These are phyloP conservation scores for Aspidiotus destructor DNA, from an alignment of 2,888 invertebrate species.

Conservation along the genomic window DNA sequence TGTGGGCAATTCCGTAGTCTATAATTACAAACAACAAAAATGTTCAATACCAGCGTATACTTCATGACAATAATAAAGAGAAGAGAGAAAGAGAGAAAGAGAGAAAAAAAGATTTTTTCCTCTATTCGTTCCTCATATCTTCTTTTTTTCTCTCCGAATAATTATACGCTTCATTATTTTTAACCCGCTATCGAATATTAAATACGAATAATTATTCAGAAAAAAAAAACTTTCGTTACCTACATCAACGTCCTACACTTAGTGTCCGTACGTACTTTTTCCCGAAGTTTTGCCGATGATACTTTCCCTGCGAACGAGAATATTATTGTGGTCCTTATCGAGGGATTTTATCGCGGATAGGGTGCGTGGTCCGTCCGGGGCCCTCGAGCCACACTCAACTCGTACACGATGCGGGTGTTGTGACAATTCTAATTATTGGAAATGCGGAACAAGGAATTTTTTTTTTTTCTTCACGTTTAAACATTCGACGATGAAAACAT, in stretches of 20 bases:
- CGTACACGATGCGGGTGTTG: conserved; percentile 23
- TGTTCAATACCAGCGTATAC: conserved; percentile 4
- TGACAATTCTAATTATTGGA: conserved; percentile 25
- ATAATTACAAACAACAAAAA: conserved; percentile 3
- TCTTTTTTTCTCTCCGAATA: conserved; percentile 16
- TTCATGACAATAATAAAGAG: not conserved
- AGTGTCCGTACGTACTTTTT: not conserved
- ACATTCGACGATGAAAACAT: not conserved
- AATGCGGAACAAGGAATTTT: conserved; percentile 6
- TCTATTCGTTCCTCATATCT: not conserved
- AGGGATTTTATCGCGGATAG: not conserved
- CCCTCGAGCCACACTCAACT: not conserved
- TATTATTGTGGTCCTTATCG: not conserved
- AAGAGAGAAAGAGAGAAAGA: no score
- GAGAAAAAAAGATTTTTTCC: not conserved
- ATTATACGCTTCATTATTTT: conserved; percentile 30
- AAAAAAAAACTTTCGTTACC: conserved; percentile 23
- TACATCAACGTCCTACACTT: conserved; percentile 30
- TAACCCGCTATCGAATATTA: conserved; percentile 29
- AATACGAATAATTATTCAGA: conserved; percentile 25
- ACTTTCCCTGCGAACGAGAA: not conserved
- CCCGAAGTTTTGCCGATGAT: not conserved
- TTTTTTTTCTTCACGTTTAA: not conserved
- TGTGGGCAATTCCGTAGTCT: not conserved
- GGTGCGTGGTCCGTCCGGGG: not conserved